Conservation (phyloP, 1,140 invertebrate genomes). For the Drosophila subobscura region DNA sequence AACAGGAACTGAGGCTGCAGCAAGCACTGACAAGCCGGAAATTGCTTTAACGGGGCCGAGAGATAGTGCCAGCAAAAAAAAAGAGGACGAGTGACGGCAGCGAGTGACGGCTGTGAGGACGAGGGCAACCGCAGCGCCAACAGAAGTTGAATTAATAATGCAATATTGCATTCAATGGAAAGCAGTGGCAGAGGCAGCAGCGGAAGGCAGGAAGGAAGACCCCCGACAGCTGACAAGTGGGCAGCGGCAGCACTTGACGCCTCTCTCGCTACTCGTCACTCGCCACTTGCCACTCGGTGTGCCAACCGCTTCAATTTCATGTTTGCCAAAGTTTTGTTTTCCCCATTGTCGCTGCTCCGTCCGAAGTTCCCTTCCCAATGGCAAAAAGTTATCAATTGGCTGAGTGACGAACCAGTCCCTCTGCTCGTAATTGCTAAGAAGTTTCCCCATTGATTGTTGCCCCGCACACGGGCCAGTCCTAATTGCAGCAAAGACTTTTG, state of each 20-base stretch:
- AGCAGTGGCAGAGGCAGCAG: not conserved
- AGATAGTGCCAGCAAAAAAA: not conserved
- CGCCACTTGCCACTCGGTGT: too few relatives aligned
- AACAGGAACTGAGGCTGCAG: slow-evolving; percentile 9
- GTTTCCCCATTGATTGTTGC: too few relatives aligned
- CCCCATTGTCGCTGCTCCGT: too few relatives aligned
- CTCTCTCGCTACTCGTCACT: too few relatives aligned
- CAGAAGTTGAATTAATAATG: slow-evolving; percentile 52
- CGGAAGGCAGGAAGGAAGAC: not conserved
- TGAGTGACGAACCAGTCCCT: too few relatives aligned
- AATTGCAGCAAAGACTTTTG: too few relatives aligned
- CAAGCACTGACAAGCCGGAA: not conserved
- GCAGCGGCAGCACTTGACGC: not conserved
- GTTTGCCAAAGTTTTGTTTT: too few relatives aligned
- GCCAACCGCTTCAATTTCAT: too few relatives aligned
- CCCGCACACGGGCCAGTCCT: too few relatives aligned
- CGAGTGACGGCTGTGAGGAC: not conserved
- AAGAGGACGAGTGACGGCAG: not conserved
- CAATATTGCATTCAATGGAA: slow-evolving; percentile 46
- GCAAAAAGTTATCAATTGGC: too few relatives aligned
- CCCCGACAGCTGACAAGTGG: not conserved
- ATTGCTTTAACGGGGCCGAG: not conserved
- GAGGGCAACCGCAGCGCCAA: slow-evolving; percentile 23
- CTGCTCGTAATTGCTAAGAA: too few relatives aligned
- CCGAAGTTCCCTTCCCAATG: too few relatives aligned